Evolutionary conservation across 2,113 vertebrate species (phyloP).

Genomic region (Paraplagusia blochii): DNA sequence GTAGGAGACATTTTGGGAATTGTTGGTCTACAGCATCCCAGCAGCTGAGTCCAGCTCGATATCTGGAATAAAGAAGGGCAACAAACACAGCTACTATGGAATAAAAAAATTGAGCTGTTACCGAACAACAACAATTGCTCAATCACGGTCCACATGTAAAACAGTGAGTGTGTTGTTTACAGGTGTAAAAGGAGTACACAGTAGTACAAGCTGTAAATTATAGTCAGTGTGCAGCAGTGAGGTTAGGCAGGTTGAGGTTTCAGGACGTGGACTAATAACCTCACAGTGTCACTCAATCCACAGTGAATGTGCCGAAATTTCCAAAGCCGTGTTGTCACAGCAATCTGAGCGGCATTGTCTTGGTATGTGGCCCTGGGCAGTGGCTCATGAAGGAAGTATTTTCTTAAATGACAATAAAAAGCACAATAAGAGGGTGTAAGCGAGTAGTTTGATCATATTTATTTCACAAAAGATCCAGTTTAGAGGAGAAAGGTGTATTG

Average conservation of each 20-base stretch:
- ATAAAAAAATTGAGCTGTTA: too few relatives aligned
- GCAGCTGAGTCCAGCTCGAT: too few relatives aligned
- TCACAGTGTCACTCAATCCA: conserved; percentile 67
- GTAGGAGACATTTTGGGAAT: too few relatives aligned
- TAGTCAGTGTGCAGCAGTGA: conserved; percentile 29
- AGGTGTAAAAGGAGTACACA: conserved; percentile 39
- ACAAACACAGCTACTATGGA: too few relatives aligned
- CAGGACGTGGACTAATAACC: conserved; percentile 63
- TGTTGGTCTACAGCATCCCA: too few relatives aligned
- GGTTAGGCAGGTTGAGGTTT: conserved; percentile 54
- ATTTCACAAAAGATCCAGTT: conserved; percentile 55
- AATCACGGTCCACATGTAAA: too few relatives aligned
- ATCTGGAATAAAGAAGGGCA: too few relatives aligned
- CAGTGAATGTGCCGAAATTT: conserved; percentile 46
- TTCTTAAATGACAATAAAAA: conserved; percentile 74
- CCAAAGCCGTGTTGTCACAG: conserved; percentile 40
- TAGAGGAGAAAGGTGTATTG: conserved; percentile 33
- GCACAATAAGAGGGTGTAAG: conserved; percentile 61
- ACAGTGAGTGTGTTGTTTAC: too few relatives aligned
- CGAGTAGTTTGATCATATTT: conserved; percentile 65
- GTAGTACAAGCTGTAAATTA: conserved; percentile 40
- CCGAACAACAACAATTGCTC: too few relatives aligned
- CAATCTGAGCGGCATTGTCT: conserved; percentile 54
- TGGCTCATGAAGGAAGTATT: conserved; percentile 61
- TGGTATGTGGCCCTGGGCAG: conserved; percentile 33